A percentile compares a stretch with the other conserved stretches of the same genome.
Evolutionary conservation across 2,113 vertebrate species (phyloP).

Genomic region (Cololabis saira): DNA sequence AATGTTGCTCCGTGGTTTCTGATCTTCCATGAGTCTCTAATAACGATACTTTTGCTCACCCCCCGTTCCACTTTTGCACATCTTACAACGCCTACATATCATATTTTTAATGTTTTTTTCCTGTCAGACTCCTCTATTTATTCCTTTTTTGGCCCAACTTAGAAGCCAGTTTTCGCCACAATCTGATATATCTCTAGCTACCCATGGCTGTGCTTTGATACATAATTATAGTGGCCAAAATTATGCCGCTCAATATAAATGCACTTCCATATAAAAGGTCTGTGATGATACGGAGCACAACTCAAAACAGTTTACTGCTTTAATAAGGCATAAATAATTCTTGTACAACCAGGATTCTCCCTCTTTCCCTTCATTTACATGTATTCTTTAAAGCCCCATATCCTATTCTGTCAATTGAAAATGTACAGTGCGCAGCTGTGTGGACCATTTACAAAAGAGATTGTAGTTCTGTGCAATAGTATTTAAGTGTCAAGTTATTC

Average conservation of each 20-base stretch:
- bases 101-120: background rate
- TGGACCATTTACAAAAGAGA: background rate
- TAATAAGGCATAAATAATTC: slow-evolving; percentile 63
- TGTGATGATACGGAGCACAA: slow-evolving; percentile 39
- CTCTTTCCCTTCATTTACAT: background rate
- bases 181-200: background rate
- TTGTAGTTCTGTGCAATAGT: no score
- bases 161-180: background rate
- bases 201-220: background rate
- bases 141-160: background rate
- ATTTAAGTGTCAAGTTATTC: no score
- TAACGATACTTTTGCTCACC: slow-evolving; percentile 56
- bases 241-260: slow-evolving; percentile 23
- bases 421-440: background rate
- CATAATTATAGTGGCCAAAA: slow-evolving; percentile 16
- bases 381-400: slow-evolving; percentile 14
- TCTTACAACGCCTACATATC: slow-evolving; percentile 19
- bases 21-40: slow-evolving; percentile 44
- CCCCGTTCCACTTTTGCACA: slow-evolving; percentile 12
- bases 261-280: slow-evolving; percentile 10
- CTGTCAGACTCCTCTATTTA: background rate
- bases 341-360: slow-evolving; percentile 23
- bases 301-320: slow-evolving; percentile 46
- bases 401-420: background rate
- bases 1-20: slow-evolving; percentile 8